Base-by-base conservation (phyloP, 2,888 invertebrate species). In the Drosophila lutescens region DNA sequence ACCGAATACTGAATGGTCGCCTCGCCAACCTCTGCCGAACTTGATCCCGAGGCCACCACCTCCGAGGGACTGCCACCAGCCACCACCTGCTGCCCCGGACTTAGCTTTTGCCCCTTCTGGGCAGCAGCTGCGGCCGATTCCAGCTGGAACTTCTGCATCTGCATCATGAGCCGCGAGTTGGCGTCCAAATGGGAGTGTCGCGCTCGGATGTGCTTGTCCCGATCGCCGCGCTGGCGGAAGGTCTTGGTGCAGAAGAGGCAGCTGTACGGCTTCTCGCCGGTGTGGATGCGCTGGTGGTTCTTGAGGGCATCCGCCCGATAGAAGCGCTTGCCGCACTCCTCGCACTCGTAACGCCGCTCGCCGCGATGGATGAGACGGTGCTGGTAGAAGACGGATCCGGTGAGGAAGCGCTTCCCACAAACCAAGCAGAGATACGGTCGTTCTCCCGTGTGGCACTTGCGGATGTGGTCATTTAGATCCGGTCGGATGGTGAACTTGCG, bases 381-480 rank as follows among this genome's bases (percentile, higher is more conserved):
- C 78, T 94, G 94, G 82, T 94, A 94, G 76, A 94, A 94, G 8
- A 94, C 94, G 0, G 94, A 94, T 0, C 94, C 94, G 0, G 94
- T 94, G 4, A 94, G 88, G 78, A 94, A 94, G 17, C 94, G 93
- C 84, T 94, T 94, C 51, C 93, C 93, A 76, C 94, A 94, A 8
- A 94, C 93, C 34, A 93, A 91, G 71, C 94, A 94, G 74, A 94
- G 94, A 78, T 94, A 94, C 0, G 94, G 94, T 1, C 94, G 91
- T 82, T 94, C 94, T n/a, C 94, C 92, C 0, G 94, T 94, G 71
- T 94, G 94, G 26, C 94, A 94, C 84, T 94, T 94, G 23, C 94
- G 92, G 15, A 94, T 94, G 69, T 94, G 94, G 82, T 94, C 94
- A 67, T 94, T 94, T 23, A 94, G 89, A 85, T 94, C 94, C 0